Percentiles rank a stretch among this genome's conserved stretches.
These are phyloP conservation scores for Microcebus griseorufus DNA, from an alignment of 2,113 vertebrate genomes.

Conservation along the genomic window DNA sequence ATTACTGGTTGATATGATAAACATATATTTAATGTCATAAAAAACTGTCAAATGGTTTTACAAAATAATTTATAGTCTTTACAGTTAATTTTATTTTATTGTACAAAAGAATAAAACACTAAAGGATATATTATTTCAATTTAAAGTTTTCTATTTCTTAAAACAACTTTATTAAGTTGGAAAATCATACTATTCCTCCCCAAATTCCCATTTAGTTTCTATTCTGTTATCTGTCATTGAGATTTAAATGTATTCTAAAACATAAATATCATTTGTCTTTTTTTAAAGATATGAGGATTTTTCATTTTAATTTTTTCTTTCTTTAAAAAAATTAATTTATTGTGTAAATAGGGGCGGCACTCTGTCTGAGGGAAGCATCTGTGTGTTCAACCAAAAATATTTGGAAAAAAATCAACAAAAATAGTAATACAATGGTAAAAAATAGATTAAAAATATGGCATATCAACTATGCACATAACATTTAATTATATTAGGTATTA, in stretches of 20 bases:
- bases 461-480: background rate
- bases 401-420: background rate
- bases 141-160: background rate
- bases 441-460: background rate
- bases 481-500: background rate
- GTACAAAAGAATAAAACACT: background rate
- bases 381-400: background rate
- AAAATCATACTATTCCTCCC: background rate
- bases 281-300: background rate
- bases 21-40: background rate
- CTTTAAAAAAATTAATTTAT: background rate
- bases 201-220: background rate
- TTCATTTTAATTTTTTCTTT: background rate
- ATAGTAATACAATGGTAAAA: background rate
- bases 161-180: background rate
- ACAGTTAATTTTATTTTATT: background rate
- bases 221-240: background rate
- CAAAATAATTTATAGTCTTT: background rate
- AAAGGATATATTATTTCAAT: background rate
- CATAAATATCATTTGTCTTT: background rate
- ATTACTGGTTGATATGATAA: background rate
- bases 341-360: background rate
- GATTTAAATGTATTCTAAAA: background rate
- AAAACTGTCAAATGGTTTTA: background rate
- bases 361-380: background rate